These are phyloP conservation scores for Bombus pyrosoma DNA, from an alignment of 1,140 invertebrate genomes.

Conservation along the genomic window DNA sequence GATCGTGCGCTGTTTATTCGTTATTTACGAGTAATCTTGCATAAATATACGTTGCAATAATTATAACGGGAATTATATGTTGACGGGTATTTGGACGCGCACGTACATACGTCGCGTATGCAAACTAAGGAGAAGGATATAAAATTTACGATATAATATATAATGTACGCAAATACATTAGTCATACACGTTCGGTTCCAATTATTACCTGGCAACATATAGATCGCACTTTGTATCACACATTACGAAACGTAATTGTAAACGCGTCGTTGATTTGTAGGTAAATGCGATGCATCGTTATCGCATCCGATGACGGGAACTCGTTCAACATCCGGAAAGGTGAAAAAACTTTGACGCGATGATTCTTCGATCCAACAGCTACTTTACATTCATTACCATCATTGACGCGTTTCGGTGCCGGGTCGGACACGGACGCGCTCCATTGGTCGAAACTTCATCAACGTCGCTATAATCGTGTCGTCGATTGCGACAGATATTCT, in stretches of 20 bases:
- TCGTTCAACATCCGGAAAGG: neutral
- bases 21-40: constrained; percentile 19
- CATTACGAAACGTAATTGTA: constrained; percentile 12
- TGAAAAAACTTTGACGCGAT: neutral
- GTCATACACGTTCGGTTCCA: neutral
- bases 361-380: neutral
- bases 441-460: constrained; percentile 65
- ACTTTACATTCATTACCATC: constrained; percentile 51
- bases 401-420: constrained; percentile 6
- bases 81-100: neutral
- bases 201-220: constrained; percentile 27
- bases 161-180: constrained; percentile 2
- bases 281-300: neutral
- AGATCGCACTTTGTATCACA: constrained; percentile 16
- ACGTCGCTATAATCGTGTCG: constrained; percentile 61
- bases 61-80: constrained; percentile 1
- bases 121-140: neutral
- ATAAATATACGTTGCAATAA: constrained; percentile 1
- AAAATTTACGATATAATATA: constrained; percentile 44
- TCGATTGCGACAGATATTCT: constrained; percentile 60
- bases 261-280: neutral
- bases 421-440: constrained; percentile 4
- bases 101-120: too few species aligned
- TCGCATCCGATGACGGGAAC: neutral
- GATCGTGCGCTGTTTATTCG: neutral